Evolutionary conservation across 2,797 vertebrate species (phyloP).

Genomic region (Catamblyrhynchus diadema): DNA sequence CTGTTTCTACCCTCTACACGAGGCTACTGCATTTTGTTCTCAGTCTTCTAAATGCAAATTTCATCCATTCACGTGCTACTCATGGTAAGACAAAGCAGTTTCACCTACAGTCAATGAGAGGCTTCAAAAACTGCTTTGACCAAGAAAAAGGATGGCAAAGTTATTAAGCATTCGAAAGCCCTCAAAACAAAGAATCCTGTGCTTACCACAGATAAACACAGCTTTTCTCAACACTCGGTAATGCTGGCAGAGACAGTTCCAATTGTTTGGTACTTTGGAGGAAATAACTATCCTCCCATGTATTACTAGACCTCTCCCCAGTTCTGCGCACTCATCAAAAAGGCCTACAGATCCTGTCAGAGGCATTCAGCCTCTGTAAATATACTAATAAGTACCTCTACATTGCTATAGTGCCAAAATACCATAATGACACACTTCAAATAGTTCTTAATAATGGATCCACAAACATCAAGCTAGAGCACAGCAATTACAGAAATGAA

Average conservation of each 20-base stretch:
- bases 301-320: neutral
- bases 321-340: neutral
- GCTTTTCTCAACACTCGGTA: neutral
- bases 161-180: neutral
- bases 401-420: neutral
- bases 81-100: neutral
- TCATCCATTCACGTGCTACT: neutral
- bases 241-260: neutral
- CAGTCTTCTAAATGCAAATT: neutral
- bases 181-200: neutral
- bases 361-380: neutral
- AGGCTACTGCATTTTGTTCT: neutral
- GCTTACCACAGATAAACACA: neutral
- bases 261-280: neutral
- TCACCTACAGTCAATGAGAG: neutral
- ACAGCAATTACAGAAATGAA: neutral
- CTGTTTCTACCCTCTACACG: neutral
- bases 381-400: slow-evolving; percentile 4
- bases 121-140: neutral
- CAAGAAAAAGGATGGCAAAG: neutral
- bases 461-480: neutral
- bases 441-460: neutral
- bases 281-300: neutral
- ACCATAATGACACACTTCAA: neutral
- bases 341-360: neutral